Conservation (phyloP, 2,113 vertebrate genomes). For the Anthoscopus minutus region DNA sequence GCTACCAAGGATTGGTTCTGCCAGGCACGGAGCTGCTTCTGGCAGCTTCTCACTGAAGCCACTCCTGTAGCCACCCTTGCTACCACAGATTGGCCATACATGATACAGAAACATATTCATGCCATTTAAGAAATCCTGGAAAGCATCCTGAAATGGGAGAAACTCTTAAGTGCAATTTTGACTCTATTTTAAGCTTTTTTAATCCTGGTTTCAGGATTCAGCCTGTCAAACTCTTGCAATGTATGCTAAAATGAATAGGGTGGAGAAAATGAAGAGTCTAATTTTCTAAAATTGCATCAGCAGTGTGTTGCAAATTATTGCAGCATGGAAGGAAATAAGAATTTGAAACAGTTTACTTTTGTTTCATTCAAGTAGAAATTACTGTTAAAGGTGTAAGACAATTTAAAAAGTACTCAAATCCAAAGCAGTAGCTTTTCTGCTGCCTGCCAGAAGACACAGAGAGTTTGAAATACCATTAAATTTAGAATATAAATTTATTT, state of each 20-base stretch:
- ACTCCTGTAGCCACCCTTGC: neutral
- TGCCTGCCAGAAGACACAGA: neutral
- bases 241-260: neutral
- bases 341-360: neutral
- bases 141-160: neutral
- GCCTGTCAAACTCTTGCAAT: neutral
- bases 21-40: neutral
- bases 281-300: neutral
- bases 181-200: neutral
- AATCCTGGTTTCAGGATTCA: neutral
- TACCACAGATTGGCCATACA: neutral
- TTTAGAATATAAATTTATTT: neutral
- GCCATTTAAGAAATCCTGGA: neutral
- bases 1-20: neutral
- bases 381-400: neutral
- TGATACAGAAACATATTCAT: neutral
- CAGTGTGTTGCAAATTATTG: neutral
- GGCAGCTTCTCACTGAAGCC: neutral
- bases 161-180: neutral
- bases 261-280: neutral
- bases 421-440: neutral
- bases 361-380: neutral
- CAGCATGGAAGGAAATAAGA: neutral
- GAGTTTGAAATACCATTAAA: neutral
- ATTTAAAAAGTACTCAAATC: neutral